Evolutionary conservation across 2,113 vertebrate species (phyloP).

Genomic region (Nibea coibor): DNA sequence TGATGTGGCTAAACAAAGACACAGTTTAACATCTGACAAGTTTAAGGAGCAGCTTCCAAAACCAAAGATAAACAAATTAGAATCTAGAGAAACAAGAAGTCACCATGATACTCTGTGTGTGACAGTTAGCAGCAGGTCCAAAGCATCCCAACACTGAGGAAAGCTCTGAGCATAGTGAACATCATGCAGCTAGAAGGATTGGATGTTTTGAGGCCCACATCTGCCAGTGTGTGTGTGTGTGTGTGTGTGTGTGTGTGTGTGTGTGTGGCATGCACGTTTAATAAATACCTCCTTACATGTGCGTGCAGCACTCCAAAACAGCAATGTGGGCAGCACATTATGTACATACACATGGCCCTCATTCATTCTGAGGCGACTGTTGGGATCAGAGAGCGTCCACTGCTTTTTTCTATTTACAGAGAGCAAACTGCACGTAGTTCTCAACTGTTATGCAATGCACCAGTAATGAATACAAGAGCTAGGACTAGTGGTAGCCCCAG

Average conservation of each 20-base stretch:
- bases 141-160: background rate
- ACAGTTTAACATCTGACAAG: background rate
- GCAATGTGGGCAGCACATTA: constrained; percentile 31
- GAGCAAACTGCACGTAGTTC: background rate
- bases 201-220: constrained; percentile 18
- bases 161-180: background rate
- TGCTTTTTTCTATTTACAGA: constrained; percentile 7
- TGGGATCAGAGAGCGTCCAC: constrained; percentile 17
- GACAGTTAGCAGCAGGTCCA: background rate
- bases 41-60: background rate
- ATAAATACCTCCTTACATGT: constrained; percentile 45
- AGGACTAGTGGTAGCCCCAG: background rate
- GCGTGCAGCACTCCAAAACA: constrained; percentile 27
- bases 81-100: background rate
- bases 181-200: constrained; percentile 7
- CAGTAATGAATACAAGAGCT: background rate
- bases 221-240: constrained; percentile 35
- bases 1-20: background rate
- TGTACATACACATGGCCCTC: constrained; percentile 38
- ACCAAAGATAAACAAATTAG: background rate
- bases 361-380: constrained; percentile 25
- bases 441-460: background rate
- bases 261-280: constrained; percentile 25
- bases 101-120: background rate
- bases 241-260: constrained; percentile 9